phyloP scores from a whole-genome alignment of 2,113 vertebrate species.

The Sceloporus undulatus region DNA sequence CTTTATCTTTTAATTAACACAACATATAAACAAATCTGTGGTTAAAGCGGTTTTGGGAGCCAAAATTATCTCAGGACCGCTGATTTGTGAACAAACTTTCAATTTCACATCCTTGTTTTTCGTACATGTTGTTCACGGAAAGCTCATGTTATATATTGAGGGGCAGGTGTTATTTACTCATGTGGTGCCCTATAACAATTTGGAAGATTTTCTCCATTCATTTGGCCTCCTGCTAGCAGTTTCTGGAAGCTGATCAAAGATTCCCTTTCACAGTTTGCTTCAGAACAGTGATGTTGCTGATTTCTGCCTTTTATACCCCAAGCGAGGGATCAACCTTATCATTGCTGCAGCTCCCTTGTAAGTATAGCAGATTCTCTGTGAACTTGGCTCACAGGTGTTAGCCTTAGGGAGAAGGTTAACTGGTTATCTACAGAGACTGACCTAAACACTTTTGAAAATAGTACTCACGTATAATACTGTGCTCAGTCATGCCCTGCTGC shows the following conservation, averaged over 20 bases:
- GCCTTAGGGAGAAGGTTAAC: not conserved
- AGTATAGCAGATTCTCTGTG: not conserved
- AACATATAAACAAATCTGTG: not conserved
- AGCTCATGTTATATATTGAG: not conserved
- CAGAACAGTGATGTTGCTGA: not conserved
- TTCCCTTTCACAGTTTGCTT: not conserved
- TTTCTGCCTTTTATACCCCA: not conserved
- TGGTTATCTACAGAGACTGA: not conserved
- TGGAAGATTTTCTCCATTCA: not conserved
- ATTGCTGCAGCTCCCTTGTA: not conserved
- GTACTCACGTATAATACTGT: not conserved
- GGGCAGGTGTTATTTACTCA: not conserved
- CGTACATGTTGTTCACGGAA: no score
- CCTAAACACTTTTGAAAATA: constrained; percentile 13
- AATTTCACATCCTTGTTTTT: not conserved
- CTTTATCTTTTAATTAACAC: not conserved
- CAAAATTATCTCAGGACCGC: not conserved
- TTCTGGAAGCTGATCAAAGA: not conserved
- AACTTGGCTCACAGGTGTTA: not conserved
- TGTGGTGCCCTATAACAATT: not conserved
- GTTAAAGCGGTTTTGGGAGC: not conserved
- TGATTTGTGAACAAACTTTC: not conserved
- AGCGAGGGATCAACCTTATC: not conserved
- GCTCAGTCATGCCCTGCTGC: not conserved
- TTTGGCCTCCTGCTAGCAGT: not conserved